Conservation (phyloP, 2,113 vertebrate species). For the Psilopogon haemacephalus region DNA sequence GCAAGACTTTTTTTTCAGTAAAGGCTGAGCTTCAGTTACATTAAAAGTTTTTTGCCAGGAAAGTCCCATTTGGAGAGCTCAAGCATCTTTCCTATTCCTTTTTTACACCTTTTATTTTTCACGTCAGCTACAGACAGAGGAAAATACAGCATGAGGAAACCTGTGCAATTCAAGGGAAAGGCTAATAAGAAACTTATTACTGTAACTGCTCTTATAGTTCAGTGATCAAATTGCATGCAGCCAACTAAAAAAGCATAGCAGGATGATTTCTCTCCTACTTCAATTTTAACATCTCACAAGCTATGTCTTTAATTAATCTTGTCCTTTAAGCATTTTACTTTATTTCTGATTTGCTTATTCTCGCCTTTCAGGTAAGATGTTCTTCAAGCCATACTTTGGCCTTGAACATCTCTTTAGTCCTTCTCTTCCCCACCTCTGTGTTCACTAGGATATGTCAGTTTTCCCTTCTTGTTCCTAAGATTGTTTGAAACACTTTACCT, state of each 20-base stretch:
- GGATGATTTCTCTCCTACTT: not conserved
- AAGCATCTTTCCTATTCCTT: not conserved
- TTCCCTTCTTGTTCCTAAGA: not conserved
- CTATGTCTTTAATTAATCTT: not conserved
- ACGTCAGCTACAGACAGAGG: not conserved
- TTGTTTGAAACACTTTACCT: not conserved
- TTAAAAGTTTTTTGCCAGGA: not conserved
- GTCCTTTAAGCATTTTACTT: not conserved
- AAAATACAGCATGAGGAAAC: not conserved
- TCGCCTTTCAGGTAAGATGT: not conserved
- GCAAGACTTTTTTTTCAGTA: not conserved
- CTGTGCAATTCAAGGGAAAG: not conserved
- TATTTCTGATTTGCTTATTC: not conserved
- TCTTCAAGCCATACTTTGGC: not conserved
- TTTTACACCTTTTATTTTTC: not conserved
- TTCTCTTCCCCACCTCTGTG: not conserved
- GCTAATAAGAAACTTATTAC: not conserved
- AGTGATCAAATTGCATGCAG: not conserved
- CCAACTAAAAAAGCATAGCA: not conserved
- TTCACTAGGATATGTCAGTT: not conserved
- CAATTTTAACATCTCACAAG: not conserved
- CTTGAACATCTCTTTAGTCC: not conserved
- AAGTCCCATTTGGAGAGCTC: not conserved
- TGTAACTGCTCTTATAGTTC: not conserved
- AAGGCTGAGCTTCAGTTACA: not conserved